Percentiles rank a stretch among this genome's conserved stretches.
Conservation (phyloP, 1,140 invertebrate genomes). For the Papilio xuthus region DNA sequence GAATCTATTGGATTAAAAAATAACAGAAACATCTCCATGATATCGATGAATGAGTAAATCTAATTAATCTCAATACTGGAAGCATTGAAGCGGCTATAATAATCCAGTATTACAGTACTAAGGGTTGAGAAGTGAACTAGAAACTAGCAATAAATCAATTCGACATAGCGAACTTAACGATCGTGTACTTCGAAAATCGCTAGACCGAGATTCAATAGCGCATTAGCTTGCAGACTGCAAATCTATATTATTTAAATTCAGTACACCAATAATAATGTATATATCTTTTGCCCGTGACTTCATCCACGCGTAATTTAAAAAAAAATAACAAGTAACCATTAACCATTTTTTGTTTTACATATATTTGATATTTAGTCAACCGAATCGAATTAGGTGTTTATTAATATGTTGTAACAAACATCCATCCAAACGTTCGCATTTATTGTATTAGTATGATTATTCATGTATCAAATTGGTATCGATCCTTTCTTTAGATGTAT, state of each 20-base stretch:
- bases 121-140: conserved; percentile 23
- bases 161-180: conserved; percentile 37
- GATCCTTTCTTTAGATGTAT: neutral
- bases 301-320: too few species aligned
- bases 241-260: conserved; percentile 24
- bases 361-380: too few species aligned
- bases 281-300: too few species aligned
- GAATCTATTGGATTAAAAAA: neutral
- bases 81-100: conserved; percentile 23
- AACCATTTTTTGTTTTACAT: too few species aligned
- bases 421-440: too few species aligned
- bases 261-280: neutral
- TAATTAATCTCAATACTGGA: neutral
- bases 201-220: conserved; percentile 35
- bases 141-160: conserved; percentile 37
- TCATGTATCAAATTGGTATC: neutral
- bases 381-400: too few species aligned
- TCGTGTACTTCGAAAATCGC: conserved; percentile 38
- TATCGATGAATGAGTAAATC: neutral
- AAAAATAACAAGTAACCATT: too few species aligned
- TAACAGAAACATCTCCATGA: neutral
- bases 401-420: too few species aligned
- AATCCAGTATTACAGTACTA: conserved; percentile 16
- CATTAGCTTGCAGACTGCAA: conserved; percentile 23
- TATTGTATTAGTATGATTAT: too few species aligned